Percentiles rank a stretch among this genome's conserved stretches.
Conservation (phyloP, 2,113 vertebrate genomes). For the Platysternon megacephalum region DNA sequence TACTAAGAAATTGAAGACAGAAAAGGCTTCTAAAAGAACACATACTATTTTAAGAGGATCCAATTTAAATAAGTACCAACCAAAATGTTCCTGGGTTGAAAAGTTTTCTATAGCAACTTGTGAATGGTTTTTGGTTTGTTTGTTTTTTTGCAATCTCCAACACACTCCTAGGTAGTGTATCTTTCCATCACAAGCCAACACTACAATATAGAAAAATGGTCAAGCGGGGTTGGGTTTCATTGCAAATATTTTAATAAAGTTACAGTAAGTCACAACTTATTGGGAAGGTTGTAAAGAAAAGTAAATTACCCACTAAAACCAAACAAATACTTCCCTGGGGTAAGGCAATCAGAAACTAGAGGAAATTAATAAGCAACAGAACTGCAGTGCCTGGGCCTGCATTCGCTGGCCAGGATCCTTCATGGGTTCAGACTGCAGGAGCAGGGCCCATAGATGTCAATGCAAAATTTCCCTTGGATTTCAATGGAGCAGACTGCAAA, state of each 20-base stretch:
- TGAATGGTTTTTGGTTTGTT: too few species aligned
- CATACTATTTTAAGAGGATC: slow-evolving; percentile 65
- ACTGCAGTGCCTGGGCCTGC: background rate
- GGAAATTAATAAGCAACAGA: background rate
- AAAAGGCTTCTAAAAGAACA: slow-evolving; percentile 58
- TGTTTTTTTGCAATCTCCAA: too few species aligned
- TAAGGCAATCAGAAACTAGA: background rate
- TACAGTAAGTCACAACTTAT: background rate
- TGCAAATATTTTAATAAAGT: background rate
- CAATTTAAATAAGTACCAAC: slow-evolving; percentile 61
- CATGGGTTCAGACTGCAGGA: background rate
- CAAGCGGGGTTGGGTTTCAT: background rate
- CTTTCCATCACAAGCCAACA: background rate
- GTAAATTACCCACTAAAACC: rapidly evolving
- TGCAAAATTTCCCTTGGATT: background rate
- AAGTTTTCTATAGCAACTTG: slow-evolving; percentile 57
- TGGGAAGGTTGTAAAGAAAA: background rate
- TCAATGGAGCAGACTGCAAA: background rate
- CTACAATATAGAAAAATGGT: background rate
- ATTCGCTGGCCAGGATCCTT: background rate
- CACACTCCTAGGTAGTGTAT: background rate
- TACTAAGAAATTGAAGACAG: slow-evolving; percentile 50
- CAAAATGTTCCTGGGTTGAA: slow-evolving; percentile 56
- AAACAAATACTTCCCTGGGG: background rate
- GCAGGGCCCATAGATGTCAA: rapidly evolving